Base-by-base conservation (phyloP, 2,797 vertebrate genomes). In the Valencia hispanica region DNA sequence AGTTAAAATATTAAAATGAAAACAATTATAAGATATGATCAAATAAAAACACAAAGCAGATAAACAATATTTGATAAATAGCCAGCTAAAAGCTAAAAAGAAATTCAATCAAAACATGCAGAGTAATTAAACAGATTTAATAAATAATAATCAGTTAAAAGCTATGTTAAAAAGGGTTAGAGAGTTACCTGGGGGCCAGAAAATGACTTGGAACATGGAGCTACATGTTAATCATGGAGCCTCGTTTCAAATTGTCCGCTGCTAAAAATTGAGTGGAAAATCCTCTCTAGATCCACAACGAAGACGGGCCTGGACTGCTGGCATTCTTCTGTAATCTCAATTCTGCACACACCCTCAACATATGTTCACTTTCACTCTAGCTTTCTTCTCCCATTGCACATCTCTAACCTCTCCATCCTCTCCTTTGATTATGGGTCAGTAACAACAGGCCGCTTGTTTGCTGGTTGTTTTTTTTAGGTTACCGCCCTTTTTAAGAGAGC, bases 301-400 rank as follows among this genome's bases (percentile, higher is more conserved):
- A 86, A 89, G 90, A 79, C 90, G 69, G 84, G 74, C 81, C 80
- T 45, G 78, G 89, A 87, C 90, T 32, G 48, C 85, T 55, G 48
- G 83, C 89, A 92, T 92, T 92, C 90, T 88, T 91, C 53, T 34
- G 65, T 92, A 91, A 92, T 91, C 87, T 91, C 80, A 77, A 32
- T 55, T 74, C 47, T 0, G 72, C 84, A 89, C 91, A 90, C 90
- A 73, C 91, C 89, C 91, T 85, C 73, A 74, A 88, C 91, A 93
- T 91, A 80, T 92, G 91, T 86, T 88, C 87, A 83, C 79, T 78
- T 89, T 85, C 84, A 76, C 83, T 78, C 79, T 72, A 63, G 70
- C 72, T 78, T 89, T 77, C 85, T 77, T 83, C 51, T 53, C 25
- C 51, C 51, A n/a, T 53, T 8, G 1, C 22, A 53, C 11, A 25